These are phyloP conservation scores for Psettodes erumei DNA, from an alignment of 2,113 vertebrate genomes.

Conservation along the genomic window DNA sequence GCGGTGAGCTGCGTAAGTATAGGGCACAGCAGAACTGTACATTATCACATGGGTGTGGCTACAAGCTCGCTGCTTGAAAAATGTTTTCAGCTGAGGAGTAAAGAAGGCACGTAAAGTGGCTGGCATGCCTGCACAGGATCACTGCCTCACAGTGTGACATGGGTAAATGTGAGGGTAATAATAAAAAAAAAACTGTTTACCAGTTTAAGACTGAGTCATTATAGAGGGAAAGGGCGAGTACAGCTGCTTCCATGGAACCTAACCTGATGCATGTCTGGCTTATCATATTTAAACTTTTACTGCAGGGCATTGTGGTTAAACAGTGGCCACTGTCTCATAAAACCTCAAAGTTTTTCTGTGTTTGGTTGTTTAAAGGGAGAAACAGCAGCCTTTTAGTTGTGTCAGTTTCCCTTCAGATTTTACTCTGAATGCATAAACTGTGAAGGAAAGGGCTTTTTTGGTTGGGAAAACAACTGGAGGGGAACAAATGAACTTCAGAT, in stretches of 20 bases:
- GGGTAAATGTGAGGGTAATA: conserved; percentile 13
- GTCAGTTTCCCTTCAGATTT: conserved; percentile 22
- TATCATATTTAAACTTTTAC: conserved; percentile 35
- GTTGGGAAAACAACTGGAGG: conserved; percentile 8
- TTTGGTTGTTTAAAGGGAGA: background rate
- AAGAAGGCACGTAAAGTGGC: conserved; percentile 52
- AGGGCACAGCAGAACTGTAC: conserved; percentile 64
- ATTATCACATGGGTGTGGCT: conserved; percentile 77
- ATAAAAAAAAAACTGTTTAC: conserved; percentile 48
- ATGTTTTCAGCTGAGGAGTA: conserved; percentile 54
- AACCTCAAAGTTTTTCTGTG: background rate
- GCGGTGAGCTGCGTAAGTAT: conserved; percentile 77
- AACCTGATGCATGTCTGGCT: conserved; percentile 10
- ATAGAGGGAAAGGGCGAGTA: conserved; percentile 2
- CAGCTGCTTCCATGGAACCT: background rate
- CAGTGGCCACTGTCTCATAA: conserved; percentile 18
- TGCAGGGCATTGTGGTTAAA: conserved; percentile 35
- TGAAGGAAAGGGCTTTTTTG: background rate
- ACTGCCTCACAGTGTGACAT: conserved; percentile 34
- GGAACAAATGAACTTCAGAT: conserved; percentile 41
- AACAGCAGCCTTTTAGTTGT: background rate
- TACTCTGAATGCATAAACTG: conserved; percentile 8
- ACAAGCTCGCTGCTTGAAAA: conserved; percentile 49
- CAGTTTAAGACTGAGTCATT: conserved; percentile 40
- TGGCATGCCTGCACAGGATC: conserved; percentile 66